Base-by-base conservation (phyloP, 2,888 invertebrate genomes). In the Lasiommata megera region DNA sequence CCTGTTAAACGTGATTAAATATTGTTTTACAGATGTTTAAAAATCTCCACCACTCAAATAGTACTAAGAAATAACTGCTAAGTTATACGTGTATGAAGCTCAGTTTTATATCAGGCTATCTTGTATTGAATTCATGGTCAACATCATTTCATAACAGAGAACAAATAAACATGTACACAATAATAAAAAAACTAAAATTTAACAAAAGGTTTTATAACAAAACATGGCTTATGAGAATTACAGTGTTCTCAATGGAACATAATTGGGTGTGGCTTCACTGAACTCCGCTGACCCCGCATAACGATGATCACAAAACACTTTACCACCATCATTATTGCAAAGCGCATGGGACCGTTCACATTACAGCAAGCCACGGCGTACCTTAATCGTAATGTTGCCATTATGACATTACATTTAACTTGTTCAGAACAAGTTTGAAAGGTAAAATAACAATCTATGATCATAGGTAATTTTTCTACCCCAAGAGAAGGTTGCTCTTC, bases 271-370 rank as follows among this genome's bases (percentile, higher is more conserved):
- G 54, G 47, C 48, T 38, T 44, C 34, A 18, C 8, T 60, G 60
- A 54, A 57, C 60, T 60, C 54, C 40, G n/a, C 12, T 60, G 54
- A 60, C 60, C 60, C 50, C 48, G 50, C 46, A 29, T 37, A 37
- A 44, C 51, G 38, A 48, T 48, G 18, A 48, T 48, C 48, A 18
- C 23, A 48, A 48, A 16, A 46, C 46, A 36, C 48, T 48, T 48
- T 48, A 48, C 48, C 48, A 48, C 18, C 53, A 43, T 54, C 57
- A 41, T 31, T 51, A 46, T 50, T 60, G 48, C 50, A 60, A 54
- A 57, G 54, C 46, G 53, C 48, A 46, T 46, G 46, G 31, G 46
- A 46, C 46, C 46, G 16, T 46, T 46, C 31, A 16, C 46, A 31
- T 46, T 46, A 29, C 16, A 11, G 31, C 46, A 31, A 31, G 46